Evolutionary conservation across 2,113 vertebrate genomes (phyloP).

Genomic region (Corapipo altera): DNA sequence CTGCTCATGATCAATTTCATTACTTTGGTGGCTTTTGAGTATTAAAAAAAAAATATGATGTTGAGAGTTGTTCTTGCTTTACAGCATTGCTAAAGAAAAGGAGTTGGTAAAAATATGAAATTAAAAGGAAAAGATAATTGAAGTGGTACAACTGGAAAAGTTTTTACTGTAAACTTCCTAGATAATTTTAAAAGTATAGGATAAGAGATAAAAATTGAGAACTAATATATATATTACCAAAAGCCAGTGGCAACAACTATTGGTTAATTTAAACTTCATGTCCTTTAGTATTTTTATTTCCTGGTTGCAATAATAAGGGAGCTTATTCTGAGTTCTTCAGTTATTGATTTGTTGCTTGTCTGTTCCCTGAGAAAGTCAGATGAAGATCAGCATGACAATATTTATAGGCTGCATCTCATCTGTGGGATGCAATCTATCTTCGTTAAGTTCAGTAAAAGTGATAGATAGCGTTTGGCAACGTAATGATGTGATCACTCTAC

Average conservation of each 20-base stretch:
- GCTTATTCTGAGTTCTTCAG: slow-evolving; percentile 54
- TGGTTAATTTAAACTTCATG: background rate
- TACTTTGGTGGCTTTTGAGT: background rate
- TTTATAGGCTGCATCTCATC: slow-evolving; percentile 79
- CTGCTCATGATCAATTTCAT: background rate
- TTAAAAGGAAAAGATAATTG: background rate
- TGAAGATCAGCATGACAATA: slow-evolving; percentile 80
- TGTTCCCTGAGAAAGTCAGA: slow-evolving; percentile 76
- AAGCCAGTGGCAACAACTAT: background rate
- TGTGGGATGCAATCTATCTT: slow-evolving; percentile 79
- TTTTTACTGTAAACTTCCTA: background rate
- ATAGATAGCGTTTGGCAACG: slow-evolving; percentile 82
- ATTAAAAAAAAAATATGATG: background rate
- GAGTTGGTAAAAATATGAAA: background rate
- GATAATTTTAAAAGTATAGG: background rate
- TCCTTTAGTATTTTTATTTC: background rate
- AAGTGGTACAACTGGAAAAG: background rate
- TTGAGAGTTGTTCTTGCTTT: background rate
- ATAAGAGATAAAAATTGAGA: background rate
- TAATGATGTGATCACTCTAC: slow-evolving; percentile 81
- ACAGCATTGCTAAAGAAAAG: background rate
- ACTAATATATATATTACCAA: background rate
- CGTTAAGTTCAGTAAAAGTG: slow-evolving; percentile 83
- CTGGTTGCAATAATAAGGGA: background rate
- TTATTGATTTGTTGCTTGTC: slow-evolving; percentile 76